Evolutionary conservation across 2,888 invertebrate genomes (phyloP), one percentile per base, ranked within the genome.

Genomic region (Chymomyza procnemis): DNA sequence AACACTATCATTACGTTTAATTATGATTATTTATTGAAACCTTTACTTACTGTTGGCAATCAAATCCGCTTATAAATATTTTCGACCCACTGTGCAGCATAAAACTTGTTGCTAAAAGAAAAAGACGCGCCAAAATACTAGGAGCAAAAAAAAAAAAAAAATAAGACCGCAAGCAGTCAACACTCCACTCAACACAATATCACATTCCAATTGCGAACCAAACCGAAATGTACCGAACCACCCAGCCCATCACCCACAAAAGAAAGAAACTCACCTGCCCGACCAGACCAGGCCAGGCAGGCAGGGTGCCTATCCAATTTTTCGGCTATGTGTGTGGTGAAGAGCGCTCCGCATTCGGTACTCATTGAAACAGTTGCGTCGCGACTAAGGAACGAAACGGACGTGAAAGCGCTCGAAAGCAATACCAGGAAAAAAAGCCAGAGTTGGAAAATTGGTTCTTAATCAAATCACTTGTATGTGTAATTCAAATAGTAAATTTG

Each of bases 101-200:
- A 66, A 74, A 76, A 81, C 82, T 81, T 84, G 85, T 86, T 81
- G 80, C 80, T 73, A 80, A 72, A 52, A 58, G 83, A 80, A 80
- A 78, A 54, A 21, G 9, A 18, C 18, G 54, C 54, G 21, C 18
- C 21, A 54, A 14, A 21, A 19, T 54, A 21, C 26, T 41, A 52
- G 26, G 21, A 52, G 56, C 55, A 65, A 66, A 4, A 54, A 70
- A 59, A 12, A 52, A 57, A 59, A 66, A 73, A 71, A 69, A 55
- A 76, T 85, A 71, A 74, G 58, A 61, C 71, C 68, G 71, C 75
- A 82, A 85, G 72, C 80, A 68, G 69, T 83, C 84, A 78, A 80
- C 86, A 80, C 74, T 83, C 84, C 81, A 83, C 78, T 80, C 83
- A 73, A 50, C 54, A 56, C 50, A 41, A 30, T 30, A 50, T n/a